These are phyloP conservation scores for Notothenia rossii DNA, from an alignment of 2,113 vertebrate species.

Conservation along the genomic window DNA sequence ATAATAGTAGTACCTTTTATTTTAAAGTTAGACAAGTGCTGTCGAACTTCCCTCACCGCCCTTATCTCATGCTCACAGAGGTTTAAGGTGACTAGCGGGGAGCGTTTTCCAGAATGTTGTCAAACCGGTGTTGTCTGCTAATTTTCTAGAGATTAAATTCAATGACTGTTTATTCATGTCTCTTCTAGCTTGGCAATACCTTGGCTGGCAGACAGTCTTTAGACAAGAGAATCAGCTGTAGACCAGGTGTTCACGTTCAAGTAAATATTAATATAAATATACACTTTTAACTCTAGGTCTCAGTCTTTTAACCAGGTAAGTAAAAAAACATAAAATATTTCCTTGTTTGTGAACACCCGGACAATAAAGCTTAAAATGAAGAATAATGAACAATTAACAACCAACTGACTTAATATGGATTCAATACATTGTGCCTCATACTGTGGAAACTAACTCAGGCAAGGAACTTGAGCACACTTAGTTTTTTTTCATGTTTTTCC, in stretches of 20 bases:
- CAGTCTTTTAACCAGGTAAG: no score
- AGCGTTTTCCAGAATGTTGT: constrained; percentile 27
- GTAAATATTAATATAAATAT: no score
- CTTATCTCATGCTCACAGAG: neutral
- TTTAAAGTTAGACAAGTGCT: neutral
- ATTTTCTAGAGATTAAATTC: neutral
- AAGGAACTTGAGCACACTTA: neutral
- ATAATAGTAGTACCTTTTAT: neutral
- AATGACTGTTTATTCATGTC: neutral
- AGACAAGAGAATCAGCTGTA: no score
- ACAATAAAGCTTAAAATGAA: no score
- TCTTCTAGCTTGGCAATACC: neutral
- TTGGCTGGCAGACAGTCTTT: neutral
- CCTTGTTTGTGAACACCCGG: no score
- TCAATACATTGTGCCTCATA: no score
- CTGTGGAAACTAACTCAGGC: no score
- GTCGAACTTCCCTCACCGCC: neutral
- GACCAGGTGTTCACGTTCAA: no score
- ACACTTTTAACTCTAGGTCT: no score
- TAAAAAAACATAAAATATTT: no score
- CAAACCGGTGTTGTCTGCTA: constrained; percentile 22
- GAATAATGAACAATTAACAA: no score
- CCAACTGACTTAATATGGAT: no score
- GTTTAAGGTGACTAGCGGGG: neutral
- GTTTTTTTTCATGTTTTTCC: neutral